Evolutionary conservation across 2,797 vertebrate genomes (phyloP), one percentile per base, ranked within the genome.

Genomic region (Parambassis ranga): DNA sequence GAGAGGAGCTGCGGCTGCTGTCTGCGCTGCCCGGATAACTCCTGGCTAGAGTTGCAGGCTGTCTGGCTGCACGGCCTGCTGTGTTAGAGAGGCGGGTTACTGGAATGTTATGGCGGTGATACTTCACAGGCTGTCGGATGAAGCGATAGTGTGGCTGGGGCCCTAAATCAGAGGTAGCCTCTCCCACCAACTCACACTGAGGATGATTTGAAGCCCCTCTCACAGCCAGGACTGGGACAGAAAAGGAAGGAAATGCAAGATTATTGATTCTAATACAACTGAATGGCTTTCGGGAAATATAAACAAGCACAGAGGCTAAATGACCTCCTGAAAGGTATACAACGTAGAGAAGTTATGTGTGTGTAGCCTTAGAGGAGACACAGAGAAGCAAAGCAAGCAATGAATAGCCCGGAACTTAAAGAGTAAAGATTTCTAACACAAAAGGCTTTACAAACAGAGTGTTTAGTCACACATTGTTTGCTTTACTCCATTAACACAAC

Each of bases 91-190:
- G 53, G 15, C 52, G 63, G 4, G 59, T 28, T 18, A 78, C 82
- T 26, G 68, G 22, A 2, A 84, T 86, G 2, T 90, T 84, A 71
- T 90, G 79, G 2, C 92, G 87, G 22, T 89, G 49, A 26, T 93
- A 92, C 75, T 93, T 95, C 26, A 93, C 88, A 0, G 94, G 93
- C 69, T 93, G 93, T 23, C 93, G 93, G 85, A 90, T 94, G 85
- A 95, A 94, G 69, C 91, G 92, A 53, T 89, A 82, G 7, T 87
- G 82, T 19, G 89, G 79, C 41, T 93, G 92, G 13, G 81, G 61
- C 24, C 67, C 83, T 10, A 81, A 60, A 15, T 59, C 44, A 0
- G 31, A 36, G 10, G 87, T 81, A 1, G 50, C 61, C 11, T 60
- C 79, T 0, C 57, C 55, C 9, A 46, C 35, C 3, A 13, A 67